Conservation (phyloP, 1,140 invertebrate species). For the Nebria ingens region DNA sequence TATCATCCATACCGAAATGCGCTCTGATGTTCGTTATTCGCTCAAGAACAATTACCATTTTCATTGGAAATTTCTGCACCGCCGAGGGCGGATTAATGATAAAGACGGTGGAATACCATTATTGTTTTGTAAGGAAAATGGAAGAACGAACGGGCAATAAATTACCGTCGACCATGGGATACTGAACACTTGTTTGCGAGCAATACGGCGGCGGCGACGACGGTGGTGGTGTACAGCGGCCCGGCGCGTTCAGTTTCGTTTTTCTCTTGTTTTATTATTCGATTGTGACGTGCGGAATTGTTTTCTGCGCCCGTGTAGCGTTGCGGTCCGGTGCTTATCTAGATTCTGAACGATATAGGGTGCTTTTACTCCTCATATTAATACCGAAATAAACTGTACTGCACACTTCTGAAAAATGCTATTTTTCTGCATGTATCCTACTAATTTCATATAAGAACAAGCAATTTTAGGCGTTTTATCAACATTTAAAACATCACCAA, state of each 20-base stretch:
- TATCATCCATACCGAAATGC: neutral
- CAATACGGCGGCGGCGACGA: slow-evolving; percentile 17
- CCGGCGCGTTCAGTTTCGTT: neutral
- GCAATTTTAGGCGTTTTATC: too few species aligned
- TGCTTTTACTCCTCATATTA: too few species aligned
- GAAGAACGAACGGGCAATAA: slow-evolving; percentile 26
- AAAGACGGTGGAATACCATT: slow-evolving; percentile 27
- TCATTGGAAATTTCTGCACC: neutral
- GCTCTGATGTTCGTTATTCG: neutral
- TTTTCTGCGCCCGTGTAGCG: neutral
- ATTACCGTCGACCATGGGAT: slow-evolving; percentile 20
- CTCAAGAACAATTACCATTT: neutral
- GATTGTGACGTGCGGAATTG: slow-evolving; percentile 4
- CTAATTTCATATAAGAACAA: too few species aligned
- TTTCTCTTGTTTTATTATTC: slow-evolving; percentile 7
- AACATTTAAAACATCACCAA: too few species aligned
- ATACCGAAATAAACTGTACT: too few species aligned
- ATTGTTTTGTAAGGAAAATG: slow-evolving; percentile 26
- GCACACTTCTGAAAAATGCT: too few species aligned
- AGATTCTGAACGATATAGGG: too few species aligned
- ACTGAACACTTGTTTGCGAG: slow-evolving; percentile 14
- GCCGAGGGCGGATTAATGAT: slow-evolving; percentile 22
- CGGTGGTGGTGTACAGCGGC: neutral
- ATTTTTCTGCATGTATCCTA: too few species aligned
- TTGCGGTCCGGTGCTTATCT: too few species aligned